Evolutionary conservation across 2,797 vertebrate species (phyloP), one percentile per base, ranked within the genome.

Genomic region (Gila robusta): DNA sequence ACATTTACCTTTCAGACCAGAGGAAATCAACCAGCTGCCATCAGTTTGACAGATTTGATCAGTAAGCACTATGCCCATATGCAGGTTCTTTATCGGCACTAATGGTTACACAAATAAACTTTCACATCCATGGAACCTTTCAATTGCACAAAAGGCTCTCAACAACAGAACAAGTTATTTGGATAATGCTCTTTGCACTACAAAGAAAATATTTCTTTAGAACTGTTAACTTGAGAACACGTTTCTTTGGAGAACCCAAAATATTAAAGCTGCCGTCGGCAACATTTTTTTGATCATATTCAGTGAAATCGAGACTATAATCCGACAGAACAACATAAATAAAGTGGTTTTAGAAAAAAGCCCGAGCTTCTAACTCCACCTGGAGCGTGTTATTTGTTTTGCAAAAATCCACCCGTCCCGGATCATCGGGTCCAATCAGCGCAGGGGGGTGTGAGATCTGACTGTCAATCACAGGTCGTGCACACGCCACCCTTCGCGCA

Each of bases 1-100:
- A 21, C 71, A 70, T 76, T 80, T 84, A 81, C 35, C 32, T 82
- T 79, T 70, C 79, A 71, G 77, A 56, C 26, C 21, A 80, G 23
- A 44, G 82, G 77, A 86, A 86, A 41, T 83, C 39, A 56, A 9
- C 44, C n/a, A 32, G 47, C 14, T 67, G 52, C 66, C 52, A 83
- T 81, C 47, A 8, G 37, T 64, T 47, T n/a, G 6, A 72, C 17
- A 39, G 79, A 85, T 83, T 44, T 72, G 35, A 79, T 39, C 44
- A 28, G 26, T 49, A 47, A 66, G n/a, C 14, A 37, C 37, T 49
- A n/a, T 32, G 12, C 26, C 16, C 79, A 84, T 7, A 47, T 7
- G 6, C 62, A 66, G 62, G 62, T 66, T 32, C 26, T 66, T 64
- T 16, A 64, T 11, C 3, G 2, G 54, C 23, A 59, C 2, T 28